phyloP scores from a whole-genome alignment of 2,113 vertebrate species.

The Brienomyrus longianalis region DNA sequence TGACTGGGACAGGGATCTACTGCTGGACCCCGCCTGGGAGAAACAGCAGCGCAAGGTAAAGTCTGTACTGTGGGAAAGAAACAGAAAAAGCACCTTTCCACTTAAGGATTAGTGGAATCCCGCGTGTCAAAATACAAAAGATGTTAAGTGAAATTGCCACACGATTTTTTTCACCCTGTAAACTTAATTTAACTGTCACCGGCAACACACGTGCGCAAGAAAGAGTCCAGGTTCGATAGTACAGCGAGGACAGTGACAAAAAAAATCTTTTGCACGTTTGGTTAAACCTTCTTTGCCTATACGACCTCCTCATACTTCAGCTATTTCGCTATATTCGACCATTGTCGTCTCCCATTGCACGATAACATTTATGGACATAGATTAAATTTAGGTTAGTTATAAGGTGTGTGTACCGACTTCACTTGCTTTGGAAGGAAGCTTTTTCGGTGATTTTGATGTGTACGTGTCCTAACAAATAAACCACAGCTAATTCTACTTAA shows the following conservation, averaged over 20 bases:
- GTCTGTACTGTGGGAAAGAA: not conserved
- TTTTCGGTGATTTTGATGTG: not conserved
- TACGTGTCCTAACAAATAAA: not conserved
- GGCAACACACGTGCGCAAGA: not conserved
- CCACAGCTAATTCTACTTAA: not conserved
- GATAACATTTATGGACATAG: not conserved
- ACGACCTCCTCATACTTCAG: not conserved
- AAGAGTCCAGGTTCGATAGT: not conserved
- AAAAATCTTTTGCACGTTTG: not conserved
- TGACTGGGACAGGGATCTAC: constrained; percentile 47
- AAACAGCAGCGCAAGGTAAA: constrained; percentile 70
- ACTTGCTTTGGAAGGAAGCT: not conserved
- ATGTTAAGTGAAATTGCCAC: not conserved
- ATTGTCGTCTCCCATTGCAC: not conserved
- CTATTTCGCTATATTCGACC: not conserved
- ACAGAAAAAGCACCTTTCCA: not conserved
- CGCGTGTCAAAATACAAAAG: not conserved
- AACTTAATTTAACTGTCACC: not conserved
- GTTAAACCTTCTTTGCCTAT: not conserved
- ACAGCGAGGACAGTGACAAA: not conserved
- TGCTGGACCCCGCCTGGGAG: constrained; percentile 68
- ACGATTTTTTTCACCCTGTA: not conserved
- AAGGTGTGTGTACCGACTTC: not conserved
- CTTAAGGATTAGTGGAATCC: not conserved
- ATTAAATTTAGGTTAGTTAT: not conserved